phyloP scores from a whole-genome alignment of 2,888 invertebrate species.

The Vesta saturnalis region DNA sequence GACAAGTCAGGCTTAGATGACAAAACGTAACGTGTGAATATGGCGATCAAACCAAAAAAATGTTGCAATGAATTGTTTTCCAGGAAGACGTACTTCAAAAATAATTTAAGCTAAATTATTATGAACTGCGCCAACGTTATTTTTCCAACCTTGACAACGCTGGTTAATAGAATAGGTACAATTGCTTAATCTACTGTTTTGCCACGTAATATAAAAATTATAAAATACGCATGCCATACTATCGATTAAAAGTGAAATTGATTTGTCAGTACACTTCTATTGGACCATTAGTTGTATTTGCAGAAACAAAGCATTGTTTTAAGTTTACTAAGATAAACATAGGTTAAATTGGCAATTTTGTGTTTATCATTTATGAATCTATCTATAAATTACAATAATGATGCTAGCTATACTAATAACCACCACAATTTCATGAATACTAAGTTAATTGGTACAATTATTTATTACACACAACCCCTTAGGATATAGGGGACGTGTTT shows the following conservation, averaged over 20 bases:
- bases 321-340: neutral
- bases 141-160: conserved; percentile 9
- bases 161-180: conserved; percentile 16
- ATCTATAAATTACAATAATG: neutral
- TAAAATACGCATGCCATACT: neutral
- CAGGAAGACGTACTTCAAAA: conserved; percentile 16
- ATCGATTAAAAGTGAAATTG: neutral
- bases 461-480: neutral
- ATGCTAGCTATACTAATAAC: neutral
- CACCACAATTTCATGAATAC: neutral
- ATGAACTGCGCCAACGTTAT: too few species aligned
- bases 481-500: neutral
- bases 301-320: neutral
- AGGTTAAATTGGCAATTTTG: too few species aligned
- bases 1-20: neutral
- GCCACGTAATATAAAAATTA: neutral
- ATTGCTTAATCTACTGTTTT: conserved; percentile 1
- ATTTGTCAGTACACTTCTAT: neutral
- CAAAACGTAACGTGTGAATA: conserved; percentile 11
- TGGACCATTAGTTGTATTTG: neutral
- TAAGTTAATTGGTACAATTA: neutral
- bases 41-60: too few species aligned
- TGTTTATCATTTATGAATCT: too few species aligned
- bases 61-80: too few species aligned
- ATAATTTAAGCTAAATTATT: neutral